These are phyloP conservation scores for Felis catus DNA, from an alignment of 2,113 vertebrate species.

Conservation along the genomic window F.catus_Fca126_mat1.0 CM031425.1:25606501-25607000, in stretches of 20 bases:
- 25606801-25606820: not conserved
- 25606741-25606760: not conserved
- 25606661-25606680: not conserved
- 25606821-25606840: not conserved
- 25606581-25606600: not conserved
- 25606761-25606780: not conserved
- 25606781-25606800: not conserved
- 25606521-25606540: not conserved
- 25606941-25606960: not conserved
- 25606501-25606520: not conserved
- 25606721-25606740: not conserved
- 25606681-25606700: not conserved
- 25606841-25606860: not conserved
- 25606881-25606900: not conserved
- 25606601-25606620: not conserved
- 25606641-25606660: not conserved
- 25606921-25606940: not conserved
- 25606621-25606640: not conserved
- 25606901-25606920: not conserved
- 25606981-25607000: not conserved
- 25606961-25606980: slow-evolving; percentile 13
- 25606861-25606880: not conserved
- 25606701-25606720: not conserved
- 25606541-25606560: not conserved
- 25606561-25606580: not conserved